Percentiles rank a stretch among this genome's conserved stretches.
phyloP scores from a whole-genome alignment of 2,888 invertebrate species.

The Diaprepes abbreviatus region DNA sequence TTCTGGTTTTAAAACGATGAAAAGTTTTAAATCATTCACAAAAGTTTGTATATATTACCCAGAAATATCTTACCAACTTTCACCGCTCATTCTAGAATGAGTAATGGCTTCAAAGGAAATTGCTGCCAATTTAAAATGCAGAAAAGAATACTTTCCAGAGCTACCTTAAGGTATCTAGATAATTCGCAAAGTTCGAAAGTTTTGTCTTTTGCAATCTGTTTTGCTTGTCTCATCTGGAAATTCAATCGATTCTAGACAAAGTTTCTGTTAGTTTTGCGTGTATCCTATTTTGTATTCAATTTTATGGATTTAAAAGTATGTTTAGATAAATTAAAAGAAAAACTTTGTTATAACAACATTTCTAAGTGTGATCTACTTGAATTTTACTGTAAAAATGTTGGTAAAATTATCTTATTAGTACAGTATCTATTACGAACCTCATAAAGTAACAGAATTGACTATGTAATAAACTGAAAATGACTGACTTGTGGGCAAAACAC shows the following conservation, averaged over 20 bases:
- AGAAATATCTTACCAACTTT: constrained; percentile 15
- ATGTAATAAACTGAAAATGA: too few species aligned
- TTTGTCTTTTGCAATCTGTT: constrained; percentile 24
- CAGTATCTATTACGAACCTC: too few species aligned
- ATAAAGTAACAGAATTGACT: too few species aligned
- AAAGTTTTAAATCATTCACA: too few species aligned
- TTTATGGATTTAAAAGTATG: constrained; percentile 1
- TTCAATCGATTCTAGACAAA: constrained; percentile 4
- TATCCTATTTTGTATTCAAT: not conserved
- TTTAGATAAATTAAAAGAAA: not conserved
- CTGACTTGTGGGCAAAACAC: too few species aligned
- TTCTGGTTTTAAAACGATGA: too few species aligned
- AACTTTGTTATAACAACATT: too few species aligned
- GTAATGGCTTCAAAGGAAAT: constrained; percentile 19
- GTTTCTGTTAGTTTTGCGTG: constrained; percentile 4
- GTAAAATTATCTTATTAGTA: too few species aligned
- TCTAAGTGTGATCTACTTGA: too few species aligned
- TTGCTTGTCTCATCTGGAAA: constrained; percentile 19
- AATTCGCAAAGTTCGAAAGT: constrained; percentile 24
- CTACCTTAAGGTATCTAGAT: constrained; percentile 26
- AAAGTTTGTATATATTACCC: not conserved
- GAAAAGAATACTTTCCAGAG: constrained; percentile 11
- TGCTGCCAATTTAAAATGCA: constrained; percentile 20
- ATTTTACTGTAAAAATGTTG: too few species aligned
- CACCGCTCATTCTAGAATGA: not conserved